Percentiles rank a stretch among this genome's conserved stretches.
Conservation (phyloP, 2,797 vertebrate genomes). For the Clarias pachynema region DNA sequence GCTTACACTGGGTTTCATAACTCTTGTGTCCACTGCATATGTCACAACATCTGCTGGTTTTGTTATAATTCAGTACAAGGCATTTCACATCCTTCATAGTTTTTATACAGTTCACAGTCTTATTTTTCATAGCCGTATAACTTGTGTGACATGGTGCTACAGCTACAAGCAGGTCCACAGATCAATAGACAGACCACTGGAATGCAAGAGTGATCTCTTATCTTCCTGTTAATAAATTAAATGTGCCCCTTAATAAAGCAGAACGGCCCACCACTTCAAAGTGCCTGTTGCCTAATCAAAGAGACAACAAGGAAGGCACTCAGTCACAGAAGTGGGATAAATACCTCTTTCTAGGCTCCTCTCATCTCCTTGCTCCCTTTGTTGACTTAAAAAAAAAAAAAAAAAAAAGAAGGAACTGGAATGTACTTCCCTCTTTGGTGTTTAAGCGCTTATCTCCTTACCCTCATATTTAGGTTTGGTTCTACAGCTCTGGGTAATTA, state of each 20-base stretch:
- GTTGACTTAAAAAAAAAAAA: conserved; percentile 24
- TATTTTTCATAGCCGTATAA: conserved; percentile 5
- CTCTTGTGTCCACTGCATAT: background rate
- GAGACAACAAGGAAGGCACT: conserved; percentile 43
- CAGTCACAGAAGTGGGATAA: conserved; percentile 38
- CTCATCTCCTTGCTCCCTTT: conserved; percentile 33
- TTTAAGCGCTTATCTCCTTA: conserved; percentile 31
- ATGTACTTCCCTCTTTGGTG: conserved; percentile 17
- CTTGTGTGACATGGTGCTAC: background rate
- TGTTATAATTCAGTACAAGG: background rate
- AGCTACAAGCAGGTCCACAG: conserved; percentile 25
- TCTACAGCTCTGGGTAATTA: conserved; percentile 13
- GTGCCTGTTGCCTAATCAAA: conserved; percentile 44
- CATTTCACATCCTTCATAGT: background rate
- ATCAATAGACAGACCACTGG: conserved; percentile 42
- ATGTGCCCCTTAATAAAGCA: conserved; percentile 44
- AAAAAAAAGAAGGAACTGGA: conserved; percentile 24
- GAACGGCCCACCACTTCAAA: conserved; percentile 52
- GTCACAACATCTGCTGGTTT: background rate
- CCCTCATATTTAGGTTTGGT: conserved; percentile 24
- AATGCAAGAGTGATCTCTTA: conserved; percentile 54
- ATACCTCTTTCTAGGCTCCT: conserved; percentile 36
- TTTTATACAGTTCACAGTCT: background rate
- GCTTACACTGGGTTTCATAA: background rate
- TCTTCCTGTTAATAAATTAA: conserved; percentile 58